These are phyloP conservation scores for Miltochrista miniata DNA, from an alignment of 2,888 invertebrate species.

Conservation along the genomic window DNA sequence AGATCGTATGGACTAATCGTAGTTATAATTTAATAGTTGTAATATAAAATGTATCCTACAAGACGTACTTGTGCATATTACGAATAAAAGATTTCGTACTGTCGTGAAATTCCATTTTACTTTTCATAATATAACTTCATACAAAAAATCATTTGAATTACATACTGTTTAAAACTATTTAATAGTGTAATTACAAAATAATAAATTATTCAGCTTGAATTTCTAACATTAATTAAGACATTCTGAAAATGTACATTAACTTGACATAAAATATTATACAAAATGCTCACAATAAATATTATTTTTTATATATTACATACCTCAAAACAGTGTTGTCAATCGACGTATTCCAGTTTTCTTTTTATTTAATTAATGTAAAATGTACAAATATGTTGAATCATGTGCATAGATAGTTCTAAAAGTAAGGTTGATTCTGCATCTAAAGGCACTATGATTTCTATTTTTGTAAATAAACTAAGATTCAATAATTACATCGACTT, in stretches of 20 bases:
- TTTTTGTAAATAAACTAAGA: constrained; percentile 79
- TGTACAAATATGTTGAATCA: constrained; percentile 53
- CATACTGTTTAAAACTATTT: constrained; percentile 3
- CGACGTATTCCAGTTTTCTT: constrained; percentile 24
- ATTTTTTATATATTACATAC: constrained; percentile 20
- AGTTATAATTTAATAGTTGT: constrained; percentile 18
- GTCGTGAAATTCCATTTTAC: neutral
- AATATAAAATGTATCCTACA: constrained; percentile 24
- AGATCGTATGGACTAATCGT: constrained; percentile 72
- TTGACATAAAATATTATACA: constrained; percentile 31
- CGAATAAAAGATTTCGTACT: constrained; percentile 12
- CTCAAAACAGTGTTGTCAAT: neutral
- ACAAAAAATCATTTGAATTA: too few relatives aligned
- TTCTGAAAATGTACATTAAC: constrained; percentile 28
- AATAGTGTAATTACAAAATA: constrained; percentile 18
- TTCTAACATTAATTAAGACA: constrained; percentile 14
- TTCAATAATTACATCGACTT: constrained; percentile 42
- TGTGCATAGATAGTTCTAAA: constrained; percentile 65
- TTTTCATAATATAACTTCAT: neutral
- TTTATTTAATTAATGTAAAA: constrained; percentile 26
- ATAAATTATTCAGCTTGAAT: constrained; percentile 21
- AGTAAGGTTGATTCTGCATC: constrained; percentile 49
- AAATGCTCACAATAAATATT: constrained; percentile 30
- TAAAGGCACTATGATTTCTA: constrained; percentile 61
- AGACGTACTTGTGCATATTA: constrained; percentile 21